Base-by-base conservation (phyloP, 2,888 invertebrate genomes). In the Lymantria monacha region DNA sequence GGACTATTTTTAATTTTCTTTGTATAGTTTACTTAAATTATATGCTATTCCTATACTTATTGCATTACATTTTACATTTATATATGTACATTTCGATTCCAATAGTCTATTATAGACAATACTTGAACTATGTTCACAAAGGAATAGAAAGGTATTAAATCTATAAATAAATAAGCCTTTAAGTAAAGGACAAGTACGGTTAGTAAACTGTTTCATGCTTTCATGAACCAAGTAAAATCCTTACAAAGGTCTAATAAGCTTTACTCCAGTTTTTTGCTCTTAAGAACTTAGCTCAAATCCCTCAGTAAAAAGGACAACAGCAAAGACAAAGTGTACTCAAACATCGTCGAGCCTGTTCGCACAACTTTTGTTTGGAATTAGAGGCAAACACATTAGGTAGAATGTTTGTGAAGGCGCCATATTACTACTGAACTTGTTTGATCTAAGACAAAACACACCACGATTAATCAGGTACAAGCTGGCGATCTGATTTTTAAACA, bases 341-440 rank as follows among this genome's bases (percentile, higher is more conserved):
- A 73, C 71, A 73, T 63, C 65, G 70, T 61, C 53, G 66, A 68
- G 70, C 66, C 67, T 67, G 69, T 72, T 77, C 74, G 74, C 70
- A 72, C 76, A 83, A 83, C 81, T 85, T 83, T 83, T 87, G 87
- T 87, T 88, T 84, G 83, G 79, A 81, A 80, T 85, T 81, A 79
- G 74, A 79, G 77, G 86, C 83, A 89, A 89, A 88, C 88, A 87
- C 89, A 89, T 89, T 89, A 86, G 86, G 81, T 80, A 76, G 77
- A 75, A 70, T 87, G 83, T 87, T 88, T 87, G 86, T 76, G 78
- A 85, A 87, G 85, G 85, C 81, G 78, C 76, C 79, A 74, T 74
- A 79, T 81, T 77, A 80, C 77, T 74, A 72, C 68, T 66, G 66
- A 74, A 79, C 80, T 77, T 85, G 86, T 88, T 87, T 86, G 84